A percentile compares a stretch with the other conserved stretches of the same genome.
These are phyloP conservation scores for Molossus alvarezi DNA, from an alignment of 2,797 vertebrate species.

Conservation along the genomic window DNA sequence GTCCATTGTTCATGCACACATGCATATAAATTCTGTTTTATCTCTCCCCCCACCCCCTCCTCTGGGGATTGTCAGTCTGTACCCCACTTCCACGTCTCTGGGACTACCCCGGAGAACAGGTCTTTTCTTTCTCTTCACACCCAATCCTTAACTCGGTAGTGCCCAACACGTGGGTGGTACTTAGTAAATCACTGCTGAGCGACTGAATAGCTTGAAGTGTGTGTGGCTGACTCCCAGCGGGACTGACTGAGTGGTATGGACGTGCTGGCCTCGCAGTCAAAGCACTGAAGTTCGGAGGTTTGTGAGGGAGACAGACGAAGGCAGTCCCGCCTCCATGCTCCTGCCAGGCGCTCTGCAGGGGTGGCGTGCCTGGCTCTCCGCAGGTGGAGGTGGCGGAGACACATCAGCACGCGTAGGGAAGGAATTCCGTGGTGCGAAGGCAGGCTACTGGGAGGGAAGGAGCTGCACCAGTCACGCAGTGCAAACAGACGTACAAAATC, in stretches of 20 bases:
- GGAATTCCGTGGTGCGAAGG: neutral
- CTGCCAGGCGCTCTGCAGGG: neutral
- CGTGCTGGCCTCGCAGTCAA: neutral
- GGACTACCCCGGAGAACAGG: neutral
- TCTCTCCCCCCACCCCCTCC: no score
- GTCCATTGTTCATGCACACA: no score
- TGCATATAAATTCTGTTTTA: no score
- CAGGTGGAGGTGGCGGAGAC: rapidly evolving
- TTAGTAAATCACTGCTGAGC: neutral
- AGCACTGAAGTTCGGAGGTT: neutral
- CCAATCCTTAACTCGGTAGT: neutral
- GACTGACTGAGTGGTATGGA: neutral
- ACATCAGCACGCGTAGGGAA: neutral
- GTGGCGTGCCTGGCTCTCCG: rapidly evolving
- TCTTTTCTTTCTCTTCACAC: neutral
- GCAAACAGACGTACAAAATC: neutral
- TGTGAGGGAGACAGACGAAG: neutral
- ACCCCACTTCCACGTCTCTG: no score
- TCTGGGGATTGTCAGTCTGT: no score
- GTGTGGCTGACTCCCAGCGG: no score
- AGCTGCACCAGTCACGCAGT: neutral
- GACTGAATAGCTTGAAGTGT: neutral
- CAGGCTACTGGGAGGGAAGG: neutral
- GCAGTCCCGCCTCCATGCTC: neutral
- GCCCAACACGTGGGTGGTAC: neutral